A percentile compares a stretch with the other conserved stretches of the same genome.
These are phyloP conservation scores for Netelia fuscicornis DNA, from an alignment of 2,888 invertebrate species.

Conservation along the genomic window DNA sequence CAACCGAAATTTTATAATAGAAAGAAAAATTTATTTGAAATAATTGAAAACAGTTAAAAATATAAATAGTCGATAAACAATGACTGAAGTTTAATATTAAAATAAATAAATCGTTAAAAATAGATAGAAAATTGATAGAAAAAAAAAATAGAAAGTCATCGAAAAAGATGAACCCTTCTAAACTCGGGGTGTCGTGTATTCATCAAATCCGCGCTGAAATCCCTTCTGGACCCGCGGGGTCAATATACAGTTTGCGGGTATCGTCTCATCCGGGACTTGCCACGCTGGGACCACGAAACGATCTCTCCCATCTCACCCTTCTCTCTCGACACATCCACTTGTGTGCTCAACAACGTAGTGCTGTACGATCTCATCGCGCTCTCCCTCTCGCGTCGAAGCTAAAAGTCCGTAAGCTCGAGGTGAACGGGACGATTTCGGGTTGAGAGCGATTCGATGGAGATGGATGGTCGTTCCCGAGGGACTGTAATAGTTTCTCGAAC, in stretches of 20 bases:
- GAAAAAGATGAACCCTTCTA: constrained; percentile 19
- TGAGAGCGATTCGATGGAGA: constrained; percentile 84
- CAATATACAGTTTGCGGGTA: constrained; percentile 56
- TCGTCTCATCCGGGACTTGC: constrained; percentile 49
- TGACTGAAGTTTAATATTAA: no score
- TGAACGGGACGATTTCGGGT: constrained; percentile 78
- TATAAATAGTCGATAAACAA: no score
- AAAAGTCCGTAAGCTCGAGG: constrained; percentile 70
- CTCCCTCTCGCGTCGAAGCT: constrained; percentile 37
- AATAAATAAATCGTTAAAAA: not conserved
- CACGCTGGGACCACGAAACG: constrained; percentile 13
- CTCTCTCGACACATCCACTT: constrained; percentile 17
- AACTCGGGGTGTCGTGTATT: constrained; percentile 36
- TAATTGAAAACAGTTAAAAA: no score
- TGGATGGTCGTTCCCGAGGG: constrained; percentile 82
- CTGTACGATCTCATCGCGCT: constrained; percentile 26
- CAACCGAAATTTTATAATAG: no score
- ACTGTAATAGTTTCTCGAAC: constrained; percentile 79
- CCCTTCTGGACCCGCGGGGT: constrained; percentile 37
- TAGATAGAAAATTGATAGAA: not conserved
- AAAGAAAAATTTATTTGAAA: no score
- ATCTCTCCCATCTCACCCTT: constrained; percentile 12
- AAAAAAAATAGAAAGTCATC: constrained; percentile 1
- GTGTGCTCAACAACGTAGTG: constrained; percentile 21
- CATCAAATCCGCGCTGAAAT: constrained; percentile 46